Conservation (phyloP, 1,140 invertebrate genomes). For the Archegozetes longisetosus region DNA sequence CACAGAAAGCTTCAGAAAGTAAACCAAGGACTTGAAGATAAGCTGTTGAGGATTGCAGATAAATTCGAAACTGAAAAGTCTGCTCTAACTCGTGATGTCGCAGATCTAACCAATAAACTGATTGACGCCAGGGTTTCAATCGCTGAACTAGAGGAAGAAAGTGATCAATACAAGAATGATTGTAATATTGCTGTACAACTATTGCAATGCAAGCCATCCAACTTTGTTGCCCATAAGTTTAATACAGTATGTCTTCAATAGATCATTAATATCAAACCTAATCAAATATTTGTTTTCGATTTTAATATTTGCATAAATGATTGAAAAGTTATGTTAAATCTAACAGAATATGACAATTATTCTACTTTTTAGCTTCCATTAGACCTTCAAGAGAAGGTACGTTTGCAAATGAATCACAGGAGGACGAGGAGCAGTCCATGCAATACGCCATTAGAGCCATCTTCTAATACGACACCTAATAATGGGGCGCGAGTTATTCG, state of each 20-base stretch:
- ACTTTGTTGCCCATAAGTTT: constrained; percentile 80
- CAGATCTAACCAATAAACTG: constrained; percentile 63
- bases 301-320: too few relatives aligned
- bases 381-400: constrained; percentile 73
- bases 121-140: constrained; percentile 73
- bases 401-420: constrained; percentile 28
- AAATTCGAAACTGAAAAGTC: constrained; percentile 80
- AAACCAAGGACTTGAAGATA: constrained; percentile 88
- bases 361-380: constrained; percentile 50
- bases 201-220: constrained; percentile 82
- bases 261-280: too few relatives aligned
- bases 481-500: constrained; percentile 44
- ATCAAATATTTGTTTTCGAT: too few relatives aligned
- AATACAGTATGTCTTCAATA: constrained; percentile 65
- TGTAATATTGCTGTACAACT: constrained; percentile 84
- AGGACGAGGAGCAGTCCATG: background rate
- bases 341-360: constrained; percentile 8
- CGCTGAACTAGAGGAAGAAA: constrained; percentile 72
- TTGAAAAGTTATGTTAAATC: too few relatives aligned
- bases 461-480: background rate
- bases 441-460: constrained; percentile 23
- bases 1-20: constrained; percentile 85
- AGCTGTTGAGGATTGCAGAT: constrained; percentile 73
- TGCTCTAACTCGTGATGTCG: constrained; percentile 66
- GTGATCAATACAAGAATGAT: constrained; percentile 84